These are phyloP conservation scores for Callospermophilus lateralis DNA, from an alignment of 2,113 vertebrate genomes.

Conservation along the genomic window DNA sequence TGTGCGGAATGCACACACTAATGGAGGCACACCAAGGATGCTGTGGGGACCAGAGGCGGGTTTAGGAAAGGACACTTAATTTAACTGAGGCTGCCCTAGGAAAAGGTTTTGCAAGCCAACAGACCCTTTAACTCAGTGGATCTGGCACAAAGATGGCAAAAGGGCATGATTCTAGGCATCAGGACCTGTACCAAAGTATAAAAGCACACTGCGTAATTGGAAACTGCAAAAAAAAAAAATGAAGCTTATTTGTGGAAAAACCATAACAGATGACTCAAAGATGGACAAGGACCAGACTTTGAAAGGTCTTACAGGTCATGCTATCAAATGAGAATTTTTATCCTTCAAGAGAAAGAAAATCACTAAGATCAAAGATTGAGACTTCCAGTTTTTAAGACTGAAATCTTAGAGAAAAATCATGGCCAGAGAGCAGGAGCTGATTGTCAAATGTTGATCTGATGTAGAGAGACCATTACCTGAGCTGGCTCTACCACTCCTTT, in stretches of 20 bases:
- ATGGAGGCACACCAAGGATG: not conserved
- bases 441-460: not conserved
- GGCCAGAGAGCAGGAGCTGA: not conserved
- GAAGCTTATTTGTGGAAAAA: not conserved
- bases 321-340: not conserved
- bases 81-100: not conserved
- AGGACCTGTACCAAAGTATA: not conserved
- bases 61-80: not conserved
- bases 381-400: not conserved
- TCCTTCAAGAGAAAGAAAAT: not conserved
- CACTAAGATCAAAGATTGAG: not conserved
- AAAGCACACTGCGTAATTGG: not conserved
- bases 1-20: no score
- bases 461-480: not conserved
- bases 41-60: not conserved
- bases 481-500: not conserved
- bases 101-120: not conserved
- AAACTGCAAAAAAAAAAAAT: not conserved
- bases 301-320: not conserved
- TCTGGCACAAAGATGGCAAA: not conserved
- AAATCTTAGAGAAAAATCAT: slow-evolving; percentile 16
- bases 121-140: not conserved
- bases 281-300: not conserved
- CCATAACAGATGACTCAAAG: not conserved
- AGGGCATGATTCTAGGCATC: not conserved